phyloP scores from a whole-genome alignment of 1,140 invertebrate genomes.

The Sinella curviseta region DNA sequence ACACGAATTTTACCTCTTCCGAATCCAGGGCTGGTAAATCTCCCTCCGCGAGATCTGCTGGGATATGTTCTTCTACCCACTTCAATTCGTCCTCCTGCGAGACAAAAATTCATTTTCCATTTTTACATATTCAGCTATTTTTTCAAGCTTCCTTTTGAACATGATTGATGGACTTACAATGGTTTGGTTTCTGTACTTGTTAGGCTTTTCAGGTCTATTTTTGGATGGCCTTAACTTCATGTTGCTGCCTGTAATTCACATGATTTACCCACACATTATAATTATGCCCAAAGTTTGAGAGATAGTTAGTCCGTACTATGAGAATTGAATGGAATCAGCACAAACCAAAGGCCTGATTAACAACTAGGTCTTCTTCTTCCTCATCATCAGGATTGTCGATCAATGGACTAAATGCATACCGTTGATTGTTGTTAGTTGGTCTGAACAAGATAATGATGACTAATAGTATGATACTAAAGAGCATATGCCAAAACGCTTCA shows the following conservation, averaged over 20 bases:
- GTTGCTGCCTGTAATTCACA: slow-evolving; percentile 35
- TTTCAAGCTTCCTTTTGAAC: not conserved
- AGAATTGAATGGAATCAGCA: not conserved
- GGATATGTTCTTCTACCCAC: slow-evolving; percentile 91
- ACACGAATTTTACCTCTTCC: slow-evolving; percentile 70
- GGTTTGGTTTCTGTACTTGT: slow-evolving; percentile 28
- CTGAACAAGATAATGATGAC: slow-evolving; percentile 94
- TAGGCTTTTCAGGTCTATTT: slow-evolving; percentile 28
- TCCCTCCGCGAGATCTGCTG: slow-evolving; percentile 69
- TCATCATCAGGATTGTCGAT: slow-evolving; percentile 77
- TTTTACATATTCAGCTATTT: not conserved
- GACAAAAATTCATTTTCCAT: no score
- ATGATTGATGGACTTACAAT: slow-evolving; percentile 37
- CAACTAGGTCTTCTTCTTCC: slow-evolving; percentile 76
- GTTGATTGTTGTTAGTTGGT: slow-evolving; percentile 91
- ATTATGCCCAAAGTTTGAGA: no score
- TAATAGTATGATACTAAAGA: slow-evolving; percentile 82
- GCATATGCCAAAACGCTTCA: slow-evolving; percentile 89
- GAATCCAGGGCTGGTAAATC: slow-evolving; percentile 81
- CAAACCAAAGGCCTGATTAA: slow-evolving; percentile 77
- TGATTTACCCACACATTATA: not conserved
- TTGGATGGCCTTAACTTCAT: slow-evolving; percentile 46
- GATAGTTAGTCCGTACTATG: not conserved
- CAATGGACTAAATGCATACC: slow-evolving; percentile 82
- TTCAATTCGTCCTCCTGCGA: slow-evolving; percentile 77